Conservation (phyloP, 2,113 vertebrate genomes). For the Myiopsitta monachus region DNA sequence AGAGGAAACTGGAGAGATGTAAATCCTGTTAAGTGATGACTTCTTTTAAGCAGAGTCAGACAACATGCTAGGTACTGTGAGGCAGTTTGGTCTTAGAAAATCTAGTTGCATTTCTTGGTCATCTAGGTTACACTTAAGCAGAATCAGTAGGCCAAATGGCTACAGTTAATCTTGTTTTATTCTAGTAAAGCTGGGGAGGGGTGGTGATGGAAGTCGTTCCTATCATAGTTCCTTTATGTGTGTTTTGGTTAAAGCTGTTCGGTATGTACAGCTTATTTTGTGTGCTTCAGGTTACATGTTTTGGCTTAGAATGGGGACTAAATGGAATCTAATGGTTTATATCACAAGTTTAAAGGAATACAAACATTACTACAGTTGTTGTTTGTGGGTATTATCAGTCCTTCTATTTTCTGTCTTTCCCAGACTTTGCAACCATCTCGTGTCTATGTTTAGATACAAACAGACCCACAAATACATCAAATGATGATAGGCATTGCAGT, state of each 20-base stretch:
- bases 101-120: neutral
- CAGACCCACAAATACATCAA: neutral
- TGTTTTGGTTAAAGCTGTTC: neutral
- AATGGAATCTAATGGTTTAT: neutral
- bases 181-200: neutral
- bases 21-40: neutral
- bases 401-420: neutral
- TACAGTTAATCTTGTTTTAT: neutral
- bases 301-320: neutral
- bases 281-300: neutral
- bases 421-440: neutral
- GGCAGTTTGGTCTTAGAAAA: neutral
- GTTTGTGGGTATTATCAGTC: neutral
- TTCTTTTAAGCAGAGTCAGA: neutral
- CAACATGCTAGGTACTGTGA: neutral
- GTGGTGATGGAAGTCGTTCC: neutral
- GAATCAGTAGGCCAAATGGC: neutral
- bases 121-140: neutral
- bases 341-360: neutral
- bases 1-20: neutral
- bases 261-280: neutral
- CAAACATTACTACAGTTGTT: neutral
- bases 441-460: slow-evolving; percentile 19
- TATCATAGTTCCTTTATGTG: neutral
- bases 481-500: neutral